Evolutionary conservation across 2,888 invertebrate species (phyloP).

Genomic region (Folsomia manolachei): DNA sequence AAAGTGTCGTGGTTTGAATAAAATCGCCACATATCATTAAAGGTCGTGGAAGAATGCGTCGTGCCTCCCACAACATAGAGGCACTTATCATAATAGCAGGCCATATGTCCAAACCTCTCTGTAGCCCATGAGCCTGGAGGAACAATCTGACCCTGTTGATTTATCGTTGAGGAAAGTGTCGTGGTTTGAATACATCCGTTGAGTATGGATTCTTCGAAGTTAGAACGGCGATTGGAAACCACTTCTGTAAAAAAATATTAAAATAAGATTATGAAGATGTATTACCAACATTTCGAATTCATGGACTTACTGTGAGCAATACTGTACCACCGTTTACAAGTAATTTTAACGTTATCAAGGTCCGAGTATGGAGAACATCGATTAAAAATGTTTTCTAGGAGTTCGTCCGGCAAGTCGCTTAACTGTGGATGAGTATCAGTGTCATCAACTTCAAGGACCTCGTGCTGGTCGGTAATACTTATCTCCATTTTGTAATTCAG

Average conservation of each 20-base stretch:
- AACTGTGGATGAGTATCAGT: too few species aligned
- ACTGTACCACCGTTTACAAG: slow-evolving; percentile 81
- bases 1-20: too few species aligned
- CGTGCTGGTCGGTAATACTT: too few species aligned
- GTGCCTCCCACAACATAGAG: slow-evolving; percentile 97
- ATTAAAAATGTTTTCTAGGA: slow-evolving; percentile 85
- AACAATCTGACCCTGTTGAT: slow-evolving; percentile 55
- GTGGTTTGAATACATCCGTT: slow-evolving; percentile 76
- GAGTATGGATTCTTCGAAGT: slow-evolving; percentile 71
- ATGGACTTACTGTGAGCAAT: slow-evolving; percentile 80
- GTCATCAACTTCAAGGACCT: too few species aligned
- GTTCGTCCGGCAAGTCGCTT: slow-evolving; percentile 80
- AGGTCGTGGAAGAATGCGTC: slow-evolving; percentile 88
- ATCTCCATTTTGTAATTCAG: too few species aligned
- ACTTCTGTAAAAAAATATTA: slow-evolving; percentile 68
- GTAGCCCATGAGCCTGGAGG: slow-evolving; percentile 68
- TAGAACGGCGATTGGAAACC: slow-evolving; percentile 68
- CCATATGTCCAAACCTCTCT: slow-evolving; percentile 87
- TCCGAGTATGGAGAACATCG: slow-evolving; percentile 87
- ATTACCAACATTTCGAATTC: too few species aligned
- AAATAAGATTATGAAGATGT: too few species aligned
- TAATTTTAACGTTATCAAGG: slow-evolving; percentile 77
- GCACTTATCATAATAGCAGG: slow-evolving; percentile 68
- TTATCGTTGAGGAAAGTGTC: slow-evolving; percentile 53
- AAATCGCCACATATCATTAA: slow-evolving; percentile 93